These are phyloP conservation scores for Microtus oregoni DNA, from an alignment of 2,113 vertebrate species.

Conservation along the genomic window DNA sequence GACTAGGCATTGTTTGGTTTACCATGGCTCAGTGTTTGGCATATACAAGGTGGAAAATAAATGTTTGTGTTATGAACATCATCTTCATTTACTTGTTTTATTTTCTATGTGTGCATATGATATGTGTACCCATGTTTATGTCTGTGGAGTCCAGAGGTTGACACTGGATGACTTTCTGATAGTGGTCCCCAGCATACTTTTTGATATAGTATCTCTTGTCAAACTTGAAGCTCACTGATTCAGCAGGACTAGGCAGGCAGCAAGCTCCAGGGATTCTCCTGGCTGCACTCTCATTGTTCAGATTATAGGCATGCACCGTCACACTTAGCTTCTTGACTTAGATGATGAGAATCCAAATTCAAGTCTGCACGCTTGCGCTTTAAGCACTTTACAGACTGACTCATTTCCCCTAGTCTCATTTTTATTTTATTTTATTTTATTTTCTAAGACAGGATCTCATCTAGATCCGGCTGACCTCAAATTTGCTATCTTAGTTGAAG, in stretches of 20 bases:
- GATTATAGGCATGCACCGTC: not conserved
- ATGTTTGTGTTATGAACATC: conserved; percentile 44
- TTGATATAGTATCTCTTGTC: not conserved
- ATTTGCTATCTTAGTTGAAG: not conserved
- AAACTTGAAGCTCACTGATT: not conserved
- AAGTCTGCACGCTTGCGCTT: not conserved
- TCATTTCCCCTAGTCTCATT: not conserved
- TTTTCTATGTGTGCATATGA: not conserved
- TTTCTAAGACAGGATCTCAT: not conserved
- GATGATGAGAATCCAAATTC: not conserved
- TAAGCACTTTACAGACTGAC: not conserved
- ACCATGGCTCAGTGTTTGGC: not conserved
- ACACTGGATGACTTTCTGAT: not conserved
- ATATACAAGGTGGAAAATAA: conserved; percentile 29
- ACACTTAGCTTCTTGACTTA: not conserved
- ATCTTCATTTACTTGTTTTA: conserved; percentile 14
- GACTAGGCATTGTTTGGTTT: conserved; percentile 2
- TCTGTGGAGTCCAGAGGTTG: not conserved
- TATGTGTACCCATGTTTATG: not conserved
- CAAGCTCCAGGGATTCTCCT: not conserved
- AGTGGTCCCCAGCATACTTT: not conserved
- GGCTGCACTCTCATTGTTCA: not conserved
- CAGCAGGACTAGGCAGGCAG: not conserved
- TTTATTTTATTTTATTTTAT: not conserved
- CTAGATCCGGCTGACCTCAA: not conserved